Conservation (phyloP, 1,140 invertebrate genomes). For the Eupeodes corollae region DNA sequence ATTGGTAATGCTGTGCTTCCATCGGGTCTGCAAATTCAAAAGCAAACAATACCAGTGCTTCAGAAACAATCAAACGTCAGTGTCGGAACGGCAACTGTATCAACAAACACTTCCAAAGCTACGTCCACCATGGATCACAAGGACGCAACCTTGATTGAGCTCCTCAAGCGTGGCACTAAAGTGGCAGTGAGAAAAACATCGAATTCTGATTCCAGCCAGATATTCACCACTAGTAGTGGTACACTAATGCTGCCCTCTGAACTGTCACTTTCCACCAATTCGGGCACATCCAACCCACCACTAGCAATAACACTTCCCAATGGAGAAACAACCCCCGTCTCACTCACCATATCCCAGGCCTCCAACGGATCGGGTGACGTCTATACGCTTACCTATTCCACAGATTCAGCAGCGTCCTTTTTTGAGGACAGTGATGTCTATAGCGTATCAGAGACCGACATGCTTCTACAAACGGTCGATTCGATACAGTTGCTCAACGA, state of each 20-base stretch:
- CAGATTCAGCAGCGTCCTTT: conserved; percentile 16
- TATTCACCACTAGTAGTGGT: conserved; percentile 31
- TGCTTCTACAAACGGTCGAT: conserved; percentile 52
- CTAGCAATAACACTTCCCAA: conserved; percentile 16
- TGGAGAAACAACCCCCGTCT: conserved; percentile 19
- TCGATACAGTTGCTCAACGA: conserved; percentile 57
- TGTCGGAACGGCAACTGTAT: conserved; percentile 10
- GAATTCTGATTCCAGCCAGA: conserved; percentile 20
- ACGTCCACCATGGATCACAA: conserved; percentile 32
- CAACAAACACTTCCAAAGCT: conserved; percentile 12
- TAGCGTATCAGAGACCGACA: conserved; percentile 55
- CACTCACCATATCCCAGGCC: conserved; percentile 24
- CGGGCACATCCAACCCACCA: conserved; percentile 11
- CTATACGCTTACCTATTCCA: conserved; percentile 33
- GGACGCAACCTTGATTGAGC: conserved; percentile 47
- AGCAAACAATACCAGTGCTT: conserved; percentile 16
- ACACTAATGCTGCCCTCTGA: conserved; percentile 7
- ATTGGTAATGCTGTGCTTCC: background rate
- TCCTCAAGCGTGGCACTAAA: conserved; percentile 56
- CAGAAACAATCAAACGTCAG: conserved; percentile 24
- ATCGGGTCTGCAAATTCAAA: conserved; percentile 3
- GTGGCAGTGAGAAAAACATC: conserved; percentile 44
- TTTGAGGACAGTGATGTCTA: conserved; percentile 52
- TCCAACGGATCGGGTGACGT: conserved; percentile 22
- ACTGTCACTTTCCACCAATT: conserved; percentile 3